A percentile compares a stretch with the other conserved stretches of the same genome.
These are phyloP conservation scores for Ciconia nigra DNA, from an alignment of 2,797 vertebrate species.

Conservation along the genomic window DNA sequence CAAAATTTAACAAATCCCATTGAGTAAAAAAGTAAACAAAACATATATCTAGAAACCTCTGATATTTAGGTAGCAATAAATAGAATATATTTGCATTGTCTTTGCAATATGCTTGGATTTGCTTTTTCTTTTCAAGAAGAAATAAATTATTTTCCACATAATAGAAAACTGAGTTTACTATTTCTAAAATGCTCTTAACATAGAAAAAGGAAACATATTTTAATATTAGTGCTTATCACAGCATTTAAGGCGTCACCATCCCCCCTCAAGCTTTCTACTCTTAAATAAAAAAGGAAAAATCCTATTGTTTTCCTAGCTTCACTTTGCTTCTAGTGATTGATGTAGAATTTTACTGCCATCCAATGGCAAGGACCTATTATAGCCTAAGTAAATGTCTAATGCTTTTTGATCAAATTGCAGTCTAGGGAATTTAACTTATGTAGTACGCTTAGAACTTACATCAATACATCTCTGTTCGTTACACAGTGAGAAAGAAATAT, in stretches of 20 bases:
- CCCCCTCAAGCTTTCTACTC: slow-evolving; percentile 67
- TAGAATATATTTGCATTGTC: slow-evolving; percentile 2
- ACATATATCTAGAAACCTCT: background rate
- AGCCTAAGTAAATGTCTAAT: slow-evolving; percentile 80
- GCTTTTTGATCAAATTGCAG: slow-evolving; percentile 82
- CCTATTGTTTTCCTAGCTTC: slow-evolving; percentile 73
- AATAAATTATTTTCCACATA: background rate
- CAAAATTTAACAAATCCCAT: background rate
- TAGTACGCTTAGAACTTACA: slow-evolving; percentile 77
- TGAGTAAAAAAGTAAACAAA: background rate
- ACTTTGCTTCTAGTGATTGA: slow-evolving; percentile 80
- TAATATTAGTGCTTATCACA: slow-evolving; percentile 59
- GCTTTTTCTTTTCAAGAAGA: background rate
- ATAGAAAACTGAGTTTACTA: background rate
- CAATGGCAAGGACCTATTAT: slow-evolving; percentile 86
- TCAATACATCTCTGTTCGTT: slow-evolving; percentile 79
- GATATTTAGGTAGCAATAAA: background rate
- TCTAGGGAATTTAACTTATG: slow-evolving; percentile 82
- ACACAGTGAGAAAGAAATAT: slow-evolving; percentile 82
- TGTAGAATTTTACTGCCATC: slow-evolving; percentile 99
- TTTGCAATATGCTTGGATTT: background rate
- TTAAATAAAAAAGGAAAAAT: slow-evolving; percentile 76
- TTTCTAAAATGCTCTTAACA: slow-evolving; percentile 44
- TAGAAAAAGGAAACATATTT: slow-evolving; percentile 46
- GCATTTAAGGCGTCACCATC: slow-evolving; percentile 53